Conservation (phyloP, 2,888 invertebrate species). For the Tenodera sinensis region DNA sequence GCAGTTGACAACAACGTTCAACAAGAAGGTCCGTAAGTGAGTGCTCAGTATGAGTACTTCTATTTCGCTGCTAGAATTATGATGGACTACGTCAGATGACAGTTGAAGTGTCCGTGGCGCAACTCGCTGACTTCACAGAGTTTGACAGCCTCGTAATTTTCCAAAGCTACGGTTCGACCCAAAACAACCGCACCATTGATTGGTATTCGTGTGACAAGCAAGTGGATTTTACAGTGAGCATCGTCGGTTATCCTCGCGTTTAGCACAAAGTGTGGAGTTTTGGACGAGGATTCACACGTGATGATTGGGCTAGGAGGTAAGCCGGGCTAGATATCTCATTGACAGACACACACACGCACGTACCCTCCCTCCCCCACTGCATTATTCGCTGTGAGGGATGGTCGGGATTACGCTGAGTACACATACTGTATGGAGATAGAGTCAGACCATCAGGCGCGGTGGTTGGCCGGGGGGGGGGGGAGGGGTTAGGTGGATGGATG, state of each 20-base stretch:
- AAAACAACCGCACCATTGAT: neutral
- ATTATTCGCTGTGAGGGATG: neutral
- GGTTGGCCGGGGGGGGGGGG: too few species aligned
- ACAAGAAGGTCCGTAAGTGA: too few species aligned
- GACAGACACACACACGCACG: neutral
- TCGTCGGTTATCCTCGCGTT: neutral
- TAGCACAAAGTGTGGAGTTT: neutral
- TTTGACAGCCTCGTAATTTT: neutral
- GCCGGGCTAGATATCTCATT: neutral
- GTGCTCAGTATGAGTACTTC: too few species aligned
- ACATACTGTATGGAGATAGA: neutral
- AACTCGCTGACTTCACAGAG: neutral
- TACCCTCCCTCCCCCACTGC: neutral
- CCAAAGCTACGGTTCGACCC: neutral
- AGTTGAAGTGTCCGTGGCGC: too few species aligned
- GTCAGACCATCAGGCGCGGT: neutral
- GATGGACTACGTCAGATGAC: too few species aligned
- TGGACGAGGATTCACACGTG: neutral
- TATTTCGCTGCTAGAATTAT: too few species aligned
- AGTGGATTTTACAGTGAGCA: neutral
- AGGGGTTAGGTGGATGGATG: neutral
- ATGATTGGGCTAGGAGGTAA: neutral
- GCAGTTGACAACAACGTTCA: too few species aligned
- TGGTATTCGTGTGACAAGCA: neutral
- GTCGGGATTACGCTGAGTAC: neutral